Percentiles rank a stretch among this genome's conserved stretches.
These are phyloP conservation scores for Diorhabda elongata DNA, from an alignment of 1,140 invertebrate genomes.

Conservation along the genomic window DNA sequence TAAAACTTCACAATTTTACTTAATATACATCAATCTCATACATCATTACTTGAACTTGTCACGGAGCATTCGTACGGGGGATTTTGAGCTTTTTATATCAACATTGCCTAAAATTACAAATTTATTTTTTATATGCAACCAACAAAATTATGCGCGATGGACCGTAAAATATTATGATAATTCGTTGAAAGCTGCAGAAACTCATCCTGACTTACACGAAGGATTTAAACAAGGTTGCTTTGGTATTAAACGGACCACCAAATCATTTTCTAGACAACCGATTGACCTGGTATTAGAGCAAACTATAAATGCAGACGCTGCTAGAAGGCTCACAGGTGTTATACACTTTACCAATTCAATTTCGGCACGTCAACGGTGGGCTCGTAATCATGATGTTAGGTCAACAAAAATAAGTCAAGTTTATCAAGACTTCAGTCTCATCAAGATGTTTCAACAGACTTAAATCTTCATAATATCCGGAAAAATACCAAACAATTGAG, in stretches of 20 bases:
- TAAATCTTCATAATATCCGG: background rate
- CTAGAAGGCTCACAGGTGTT: conserved; percentile 32
- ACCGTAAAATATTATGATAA: conserved; percentile 28
- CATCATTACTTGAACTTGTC: conserved; percentile 34
- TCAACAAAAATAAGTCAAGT: conserved; percentile 25
- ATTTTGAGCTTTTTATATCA: conserved; percentile 34
- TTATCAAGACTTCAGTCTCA: background rate
- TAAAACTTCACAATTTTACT: conserved; percentile 43
- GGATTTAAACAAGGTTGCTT: conserved; percentile 33
- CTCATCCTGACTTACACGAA: conserved; percentile 32
- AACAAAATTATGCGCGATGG: conserved; percentile 31
- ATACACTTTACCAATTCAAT: conserved; percentile 31
- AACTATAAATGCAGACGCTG: conserved; percentile 39
- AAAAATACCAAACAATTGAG: background rate
- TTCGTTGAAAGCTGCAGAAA: conserved; percentile 28
- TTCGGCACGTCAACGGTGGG: conserved; percentile 26
- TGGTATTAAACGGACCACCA: conserved; percentile 33
- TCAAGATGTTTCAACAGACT: conserved; percentile 28
- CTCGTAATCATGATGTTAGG: conserved; percentile 18
- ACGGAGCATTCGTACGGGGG: conserved; percentile 35
- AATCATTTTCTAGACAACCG: conserved; percentile 35
- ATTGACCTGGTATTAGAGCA: conserved; percentile 38
- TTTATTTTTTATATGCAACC: conserved; percentile 33
- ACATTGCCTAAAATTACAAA: conserved; percentile 25
- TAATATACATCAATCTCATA: conserved; percentile 38